Evolutionary conservation across 2,113 vertebrate genomes (phyloP).

Genomic region (Chionodraco myersi): DNA sequence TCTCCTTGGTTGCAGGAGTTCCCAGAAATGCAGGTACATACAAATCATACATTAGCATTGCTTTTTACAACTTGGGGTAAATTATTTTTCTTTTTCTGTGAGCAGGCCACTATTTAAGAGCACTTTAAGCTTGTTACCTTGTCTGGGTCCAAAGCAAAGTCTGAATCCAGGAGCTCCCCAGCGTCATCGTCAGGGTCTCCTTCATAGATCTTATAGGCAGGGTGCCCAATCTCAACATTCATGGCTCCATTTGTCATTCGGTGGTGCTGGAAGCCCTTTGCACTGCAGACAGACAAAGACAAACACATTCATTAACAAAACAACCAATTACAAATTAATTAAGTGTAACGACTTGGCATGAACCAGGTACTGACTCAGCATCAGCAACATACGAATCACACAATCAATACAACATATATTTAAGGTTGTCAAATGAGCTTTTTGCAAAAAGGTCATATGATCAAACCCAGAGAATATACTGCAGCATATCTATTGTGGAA

Average conservation of each 20-base stretch:
- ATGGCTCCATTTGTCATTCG: slow-evolving; percentile 97
- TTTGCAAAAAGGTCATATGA: slow-evolving; percentile 71
- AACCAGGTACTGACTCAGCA: slow-evolving; percentile 46
- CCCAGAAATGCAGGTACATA: background rate
- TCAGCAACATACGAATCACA: slow-evolving; percentile 62
- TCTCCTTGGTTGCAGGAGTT: background rate
- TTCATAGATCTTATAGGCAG: slow-evolving; percentile 98
- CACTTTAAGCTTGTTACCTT: slow-evolving; percentile 83
- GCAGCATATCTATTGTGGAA: slow-evolving; percentile 59
- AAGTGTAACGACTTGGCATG: slow-evolving; percentile 31
- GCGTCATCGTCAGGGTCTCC: slow-evolving; percentile 94
- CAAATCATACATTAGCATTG: background rate
- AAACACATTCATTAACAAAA: slow-evolving; percentile 14
- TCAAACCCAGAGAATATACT: slow-evolving; percentile 48
- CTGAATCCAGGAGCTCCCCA: slow-evolving; percentile 94
- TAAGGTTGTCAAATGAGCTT: slow-evolving; percentile 70
- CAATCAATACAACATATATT: slow-evolving; percentile 52
- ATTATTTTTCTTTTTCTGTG: background rate
- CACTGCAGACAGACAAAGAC: slow-evolving; percentile 79
- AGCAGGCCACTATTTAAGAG: background rate
- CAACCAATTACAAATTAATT: slow-evolving; percentile 23
- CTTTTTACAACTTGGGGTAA: background rate
- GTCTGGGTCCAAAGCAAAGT: slow-evolving; percentile 94
- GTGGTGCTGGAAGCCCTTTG: slow-evolving; percentile 98
- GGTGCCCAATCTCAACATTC: slow-evolving; percentile 98